Percentiles rank a stretch among this genome's conserved stretches.
These are phyloP conservation scores for Polyergus mexicanus DNA, from an alignment of 1,140 invertebrate genomes.

Conservation along the genomic window DNA sequence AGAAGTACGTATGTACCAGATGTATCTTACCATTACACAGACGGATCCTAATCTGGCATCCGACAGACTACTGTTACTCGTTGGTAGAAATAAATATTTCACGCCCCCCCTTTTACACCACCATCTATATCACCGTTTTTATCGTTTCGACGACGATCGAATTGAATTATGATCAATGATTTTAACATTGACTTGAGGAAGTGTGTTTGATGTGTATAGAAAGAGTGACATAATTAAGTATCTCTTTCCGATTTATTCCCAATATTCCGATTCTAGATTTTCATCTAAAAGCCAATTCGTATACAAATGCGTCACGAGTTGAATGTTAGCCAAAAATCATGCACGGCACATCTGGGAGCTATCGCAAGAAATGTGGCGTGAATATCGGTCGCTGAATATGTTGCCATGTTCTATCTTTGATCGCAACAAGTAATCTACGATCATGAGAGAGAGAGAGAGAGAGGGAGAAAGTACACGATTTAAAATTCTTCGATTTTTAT, in stretches of 20 bases:
- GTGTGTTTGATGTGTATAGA: background rate
- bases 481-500: conserved; percentile 1
- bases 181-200: background rate
- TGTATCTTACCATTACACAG: conserved; percentile 16
- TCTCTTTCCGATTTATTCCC: conserved; percentile 16
- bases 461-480: background rate
- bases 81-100: conserved; percentile 59
- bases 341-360: conserved; percentile 33
- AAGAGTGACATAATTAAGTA: background rate
- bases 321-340: conserved; percentile 47
- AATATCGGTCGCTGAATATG: conserved; percentile 1
- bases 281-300: conserved; percentile 35
- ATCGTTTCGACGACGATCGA: background rate
- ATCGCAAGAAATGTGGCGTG: conserved; percentile 37
- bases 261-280: conserved; percentile 26
- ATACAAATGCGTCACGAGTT: background rate
- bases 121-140: background rate
- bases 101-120: background rate
- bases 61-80: background rate
- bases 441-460: background rate
- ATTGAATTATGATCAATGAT: background rate
- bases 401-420: conserved; percentile 10
- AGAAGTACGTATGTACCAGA: background rate
- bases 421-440: conserved; percentile 35
- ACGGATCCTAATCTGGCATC: conserved; percentile 16